Evolutionary conservation across 2,888 invertebrate species (phyloP), one percentile per base, ranked within the genome.

Genomic region (Microctonus brassicae): DNA sequence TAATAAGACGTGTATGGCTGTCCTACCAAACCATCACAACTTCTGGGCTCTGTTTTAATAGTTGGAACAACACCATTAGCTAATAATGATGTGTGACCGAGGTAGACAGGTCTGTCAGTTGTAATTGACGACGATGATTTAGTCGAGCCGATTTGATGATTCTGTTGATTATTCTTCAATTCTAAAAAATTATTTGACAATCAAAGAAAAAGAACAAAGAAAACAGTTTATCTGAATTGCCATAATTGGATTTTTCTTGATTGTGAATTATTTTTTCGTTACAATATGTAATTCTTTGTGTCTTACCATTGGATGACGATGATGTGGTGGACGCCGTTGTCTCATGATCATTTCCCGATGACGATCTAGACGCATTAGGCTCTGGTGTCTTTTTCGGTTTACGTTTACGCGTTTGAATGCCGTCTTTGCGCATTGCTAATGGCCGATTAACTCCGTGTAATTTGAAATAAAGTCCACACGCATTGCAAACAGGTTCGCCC

Each of bases 401-500:
- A 67, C 98, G 92, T 88, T 98, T 98, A 78, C 98, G 90, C 53
- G 98, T 98, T 88, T 97, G 98, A 76, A 98, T 97, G 69, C 97
- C 97, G 84, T 98, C 97, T 87, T 98, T 98, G 78, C 97, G 92
- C 97, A 98, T 98, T 22, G 97, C 96, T 82, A 96, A 87, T 1
- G 98, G 98, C 77, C 98, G 89, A 88, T 96, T 96, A 70, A 97
- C 95, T 74, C 95, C 95, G 88, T 98, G 98, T 77, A 98, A 90
- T 88, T 98, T 98, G 89, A 94, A 98, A 90, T 98, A 98, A 64
- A 98, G 91, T 0, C 98, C 98, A 88, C 98, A 98, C 13, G 98
- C 98, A 90, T 99, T 98, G 90, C 99, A 99, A 53, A 99, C 99
- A 0, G 99, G 98, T 88, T 99, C 98, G 60, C 99, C 99, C 86